These are phyloP conservation scores for Prolemur simus DNA, from an alignment of 2,113 vertebrate genomes.

Conservation along the genomic window DNA sequence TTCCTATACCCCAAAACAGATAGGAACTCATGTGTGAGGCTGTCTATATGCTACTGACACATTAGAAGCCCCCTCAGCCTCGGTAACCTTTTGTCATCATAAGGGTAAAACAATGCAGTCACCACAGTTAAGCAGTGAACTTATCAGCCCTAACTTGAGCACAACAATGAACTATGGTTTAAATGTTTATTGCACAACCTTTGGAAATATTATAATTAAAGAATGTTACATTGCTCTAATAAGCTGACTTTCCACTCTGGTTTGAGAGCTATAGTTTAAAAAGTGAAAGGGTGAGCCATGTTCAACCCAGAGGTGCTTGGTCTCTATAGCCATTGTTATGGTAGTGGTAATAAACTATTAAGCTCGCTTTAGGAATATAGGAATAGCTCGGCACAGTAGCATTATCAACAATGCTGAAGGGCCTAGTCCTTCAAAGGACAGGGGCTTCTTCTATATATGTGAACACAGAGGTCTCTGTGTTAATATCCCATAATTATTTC, in stretches of 20 bases:
- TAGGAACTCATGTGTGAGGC: background rate
- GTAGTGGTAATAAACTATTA: background rate
- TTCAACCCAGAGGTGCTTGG: background rate
- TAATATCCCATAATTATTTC: background rate
- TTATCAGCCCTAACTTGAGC: constrained; percentile 8
- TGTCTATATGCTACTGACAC: background rate
- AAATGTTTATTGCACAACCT: constrained; percentile 47
- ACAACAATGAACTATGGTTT: constrained; percentile 32
- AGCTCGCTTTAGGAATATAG: no score
- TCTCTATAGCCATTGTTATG: background rate
- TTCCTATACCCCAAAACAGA: constrained; percentile 23
- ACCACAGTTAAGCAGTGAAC: background rate
- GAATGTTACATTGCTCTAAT: constrained; percentile 52
- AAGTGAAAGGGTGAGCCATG: background rate
- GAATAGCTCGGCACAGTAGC: no score
- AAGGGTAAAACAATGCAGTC: background rate
- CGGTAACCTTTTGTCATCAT: background rate
- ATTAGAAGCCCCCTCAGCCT: background rate
- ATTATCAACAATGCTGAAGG: background rate
- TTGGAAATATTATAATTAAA: constrained; percentile 50
- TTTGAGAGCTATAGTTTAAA: constrained; percentile 13
- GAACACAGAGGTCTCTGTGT: background rate
- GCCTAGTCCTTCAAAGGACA: background rate
- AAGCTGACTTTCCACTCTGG: background rate
- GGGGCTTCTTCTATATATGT: background rate